Base-by-base conservation (phyloP, 2,797 vertebrate genomes). In the Chelon labrosus region DNA sequence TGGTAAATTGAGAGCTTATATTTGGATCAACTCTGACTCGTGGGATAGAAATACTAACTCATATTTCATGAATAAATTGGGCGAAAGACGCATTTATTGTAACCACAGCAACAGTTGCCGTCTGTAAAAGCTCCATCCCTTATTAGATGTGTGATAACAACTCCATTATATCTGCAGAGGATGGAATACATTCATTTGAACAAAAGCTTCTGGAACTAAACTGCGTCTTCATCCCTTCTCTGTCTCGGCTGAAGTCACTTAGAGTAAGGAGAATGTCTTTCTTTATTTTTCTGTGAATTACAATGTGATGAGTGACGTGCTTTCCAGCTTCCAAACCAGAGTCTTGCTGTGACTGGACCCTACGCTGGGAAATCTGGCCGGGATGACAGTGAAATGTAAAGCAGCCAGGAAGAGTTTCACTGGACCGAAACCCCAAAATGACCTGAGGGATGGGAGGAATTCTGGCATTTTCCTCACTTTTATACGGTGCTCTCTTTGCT, bases 401-500 rank as follows among this genome's bases (percentile, higher is more conserved):
- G 63, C 49, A 38, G 55, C 71, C 66, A 76, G 52, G 47, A 80
- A 50, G 20, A 73, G 47, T 69, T 86, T 73, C 44, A 78, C 49
- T 83, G 55, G 51, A 74, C 59, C 73, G 72, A 68, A 82, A 83
- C 63, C 65, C 57, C 73, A 46, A 73, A 80, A 75, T 79, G 69
- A 85, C 81, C 80, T 10, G 16, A 74, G 80, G 64, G 83, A 83
- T 54, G 70, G 52, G 66, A 85, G 51, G 75, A 83, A 82, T 81
- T 66, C 80, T 85, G 78, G 79, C 71, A 60, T 54, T 56, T 52
- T 53, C 61, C 63, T 62, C 22, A 42, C 35, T 80, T 62, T 68
- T 65, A 50, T 73, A 46, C 41, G 57, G 47, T 58, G 54, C 25
- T 62, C 19, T 58, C 49, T 70, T 38, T 58, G 52, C 74, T 70